phyloP scores from a whole-genome alignment of 2,113 vertebrate genomes.

The Pycnonotus jocosus region DNA sequence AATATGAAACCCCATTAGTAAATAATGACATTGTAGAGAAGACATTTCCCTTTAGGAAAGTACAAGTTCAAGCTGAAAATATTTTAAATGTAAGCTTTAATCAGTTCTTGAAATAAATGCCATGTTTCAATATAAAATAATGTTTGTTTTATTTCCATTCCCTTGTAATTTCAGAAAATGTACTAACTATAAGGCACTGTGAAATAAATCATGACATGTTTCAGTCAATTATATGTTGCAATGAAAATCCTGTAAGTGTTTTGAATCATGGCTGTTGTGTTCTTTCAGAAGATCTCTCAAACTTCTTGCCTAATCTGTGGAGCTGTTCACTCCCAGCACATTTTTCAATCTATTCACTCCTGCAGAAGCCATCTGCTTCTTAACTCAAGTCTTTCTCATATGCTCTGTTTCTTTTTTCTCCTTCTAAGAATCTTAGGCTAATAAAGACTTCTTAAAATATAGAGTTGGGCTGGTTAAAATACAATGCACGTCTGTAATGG shows the following conservation, averaged over 20 bases:
- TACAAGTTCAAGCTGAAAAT: not conserved
- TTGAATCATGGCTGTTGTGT: not conserved
- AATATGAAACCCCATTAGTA: not conserved
- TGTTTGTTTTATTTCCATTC: constrained; percentile 36
- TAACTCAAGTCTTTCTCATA: not conserved
- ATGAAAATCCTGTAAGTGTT: constrained; percentile 23
- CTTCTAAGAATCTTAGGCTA: not conserved
- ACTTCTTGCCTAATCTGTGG: constrained; percentile 6
- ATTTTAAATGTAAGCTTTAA: not conserved
- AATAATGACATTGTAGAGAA: not conserved
- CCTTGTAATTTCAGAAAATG: constrained; percentile 16
- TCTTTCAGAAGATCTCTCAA: constrained; percentile 43
- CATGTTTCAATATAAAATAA: not conserved
- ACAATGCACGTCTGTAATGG: not conserved
- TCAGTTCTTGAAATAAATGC: not conserved
- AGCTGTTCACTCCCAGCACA: constrained; percentile 1
- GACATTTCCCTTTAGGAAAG: not conserved
- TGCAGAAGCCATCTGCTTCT: constrained; percentile 50
- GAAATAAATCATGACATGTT: constrained; percentile 16
- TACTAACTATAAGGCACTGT: not conserved
- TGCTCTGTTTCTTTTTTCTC: not conserved
- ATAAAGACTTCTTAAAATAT: not conserved
- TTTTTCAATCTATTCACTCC: constrained; percentile 31
- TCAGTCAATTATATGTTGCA: constrained; percentile 42
- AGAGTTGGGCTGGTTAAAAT: not conserved